Conservation (phyloP, 2,888 invertebrate species). For the Pyrgus malvae region DNA sequence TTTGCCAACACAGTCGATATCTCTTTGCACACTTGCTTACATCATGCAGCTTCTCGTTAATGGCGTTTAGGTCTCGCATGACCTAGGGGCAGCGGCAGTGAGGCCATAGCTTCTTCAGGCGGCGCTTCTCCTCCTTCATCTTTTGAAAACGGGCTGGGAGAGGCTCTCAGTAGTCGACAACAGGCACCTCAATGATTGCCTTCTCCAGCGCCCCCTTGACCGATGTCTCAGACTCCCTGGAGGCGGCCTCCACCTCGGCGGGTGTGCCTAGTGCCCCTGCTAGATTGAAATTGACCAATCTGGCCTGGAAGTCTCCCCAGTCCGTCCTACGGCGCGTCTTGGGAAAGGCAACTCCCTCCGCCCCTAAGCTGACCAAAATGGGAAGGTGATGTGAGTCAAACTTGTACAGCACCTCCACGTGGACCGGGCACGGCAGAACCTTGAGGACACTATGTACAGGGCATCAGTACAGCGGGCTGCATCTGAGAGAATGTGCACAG, state of each 20-base stretch:
- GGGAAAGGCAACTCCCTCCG: too few species aligned
- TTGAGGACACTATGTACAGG: background rate
- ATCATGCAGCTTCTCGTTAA: background rate
- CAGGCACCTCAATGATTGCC: background rate
- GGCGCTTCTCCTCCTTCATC: background rate
- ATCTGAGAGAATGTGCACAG: background rate
- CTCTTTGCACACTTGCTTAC: background rate
- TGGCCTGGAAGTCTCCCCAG: too few species aligned
- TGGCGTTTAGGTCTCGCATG: background rate
- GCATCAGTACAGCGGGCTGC: background rate
- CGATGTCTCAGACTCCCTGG: background rate
- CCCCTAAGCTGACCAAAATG: background rate
- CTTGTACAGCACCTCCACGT: constrained; percentile 3
- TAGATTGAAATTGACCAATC: too few species aligned
- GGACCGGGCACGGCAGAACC: background rate
- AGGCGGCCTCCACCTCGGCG: background rate
- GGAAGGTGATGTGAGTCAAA: background rate
- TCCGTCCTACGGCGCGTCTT: background rate
- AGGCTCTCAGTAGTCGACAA: background rate
- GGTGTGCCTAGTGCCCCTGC: too few species aligned
- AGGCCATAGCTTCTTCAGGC: background rate
- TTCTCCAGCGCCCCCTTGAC: background rate
- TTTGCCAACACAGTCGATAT: background rate
- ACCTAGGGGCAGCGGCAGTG: background rate
- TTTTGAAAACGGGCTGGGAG: background rate